These are phyloP conservation scores for Zoroaster sp. DNA, from an alignment of 53 echinoderm and acorn worm species.

Conservation along the genomic window DNA sequence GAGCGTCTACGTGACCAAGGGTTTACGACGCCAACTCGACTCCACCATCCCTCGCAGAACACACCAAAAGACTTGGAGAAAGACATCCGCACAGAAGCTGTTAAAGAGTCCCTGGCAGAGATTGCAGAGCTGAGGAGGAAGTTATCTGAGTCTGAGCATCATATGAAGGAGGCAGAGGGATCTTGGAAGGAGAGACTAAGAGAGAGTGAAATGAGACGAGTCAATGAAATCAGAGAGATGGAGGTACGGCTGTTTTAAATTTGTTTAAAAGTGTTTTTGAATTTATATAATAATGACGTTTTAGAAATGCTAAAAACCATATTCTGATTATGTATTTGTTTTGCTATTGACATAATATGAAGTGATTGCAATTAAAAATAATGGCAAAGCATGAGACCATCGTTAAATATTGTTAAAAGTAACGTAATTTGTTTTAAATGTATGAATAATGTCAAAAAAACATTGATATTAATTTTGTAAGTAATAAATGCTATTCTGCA, in stretches of 20 bases:
- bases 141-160: constrained; percentile 61
- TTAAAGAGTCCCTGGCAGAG: constrained; percentile 62
- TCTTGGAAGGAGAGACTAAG: constrained; percentile 70
- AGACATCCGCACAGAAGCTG: constrained; percentile 5
- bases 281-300: too few relatives aligned
- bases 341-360: too few relatives aligned
- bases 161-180: constrained; percentile 65
- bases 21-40: constrained; percentile 34
- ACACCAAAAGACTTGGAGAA: not conserved
- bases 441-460: too few relatives aligned
- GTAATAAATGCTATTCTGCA: constrained; percentile 15
- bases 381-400: too few relatives aligned
- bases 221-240: constrained; percentile 60
- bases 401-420: too few relatives aligned
- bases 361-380: too few relatives aligned
- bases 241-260: constrained; percentile 74
- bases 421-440: too few relatives aligned
- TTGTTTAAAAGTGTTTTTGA: too few relatives aligned
- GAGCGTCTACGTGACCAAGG: constrained; percentile 74
- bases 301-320: too few relatives aligned
- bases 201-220: constrained; percentile 69
- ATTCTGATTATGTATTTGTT: too few relatives aligned
- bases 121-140: constrained; percentile 66
- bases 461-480: too few relatives aligned
- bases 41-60: not conserved